Evolutionary conservation across 2,797 vertebrate genomes (phyloP), one percentile per base, ranked within the genome.

Genomic region (Moxostoma hubbsi): DNA sequence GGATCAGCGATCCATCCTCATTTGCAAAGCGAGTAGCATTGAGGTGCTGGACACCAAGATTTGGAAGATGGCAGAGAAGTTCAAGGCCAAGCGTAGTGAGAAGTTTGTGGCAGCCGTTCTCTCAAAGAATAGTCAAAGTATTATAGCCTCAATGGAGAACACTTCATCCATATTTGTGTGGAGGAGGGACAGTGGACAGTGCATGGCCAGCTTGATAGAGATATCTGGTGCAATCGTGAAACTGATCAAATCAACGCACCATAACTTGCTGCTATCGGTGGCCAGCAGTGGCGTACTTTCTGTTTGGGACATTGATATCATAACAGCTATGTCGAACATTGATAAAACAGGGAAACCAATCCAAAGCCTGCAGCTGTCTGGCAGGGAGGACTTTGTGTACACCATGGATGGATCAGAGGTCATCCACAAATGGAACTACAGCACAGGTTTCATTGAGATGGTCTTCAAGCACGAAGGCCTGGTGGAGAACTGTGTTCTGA

Each of bases 271-370:
- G 62, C 93, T 99, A 18, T 98, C 98, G 51, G 93, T 99, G 82
- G 97, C 98, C 50, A 97, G 96, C 90, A 98, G 96, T 83, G 98
- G 98, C 67, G 96, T 99, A 77, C 94, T 99, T 85, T 99, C 98
- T n/a, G 93, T 99, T 4, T 99, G 98, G 98, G 98, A 99, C 88
- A 96, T 99, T 87, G 98, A 99, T 80, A 98, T 99, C 73, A 99
- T 99, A 90, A 99, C 96, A 15, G 98, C 98, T 69, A 99, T 99
- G 97, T 99, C 98, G 75, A 99, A 99, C 85, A 99, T 99, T 65
- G 98, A 99, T 90, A 99, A 99, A 93, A 99, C 98, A 45, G 98
- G 98, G 76, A 98, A 97, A 87, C 94, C 95, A 79, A 98, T 99
- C 80, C 96, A 96, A 83, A 96, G 89, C 47, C 87, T 99, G 87